Evolutionary conservation across 2,888 invertebrate genomes (phyloP), one percentile per base, ranked within the genome.

Genomic region (Emmelina monodactyla): DNA sequence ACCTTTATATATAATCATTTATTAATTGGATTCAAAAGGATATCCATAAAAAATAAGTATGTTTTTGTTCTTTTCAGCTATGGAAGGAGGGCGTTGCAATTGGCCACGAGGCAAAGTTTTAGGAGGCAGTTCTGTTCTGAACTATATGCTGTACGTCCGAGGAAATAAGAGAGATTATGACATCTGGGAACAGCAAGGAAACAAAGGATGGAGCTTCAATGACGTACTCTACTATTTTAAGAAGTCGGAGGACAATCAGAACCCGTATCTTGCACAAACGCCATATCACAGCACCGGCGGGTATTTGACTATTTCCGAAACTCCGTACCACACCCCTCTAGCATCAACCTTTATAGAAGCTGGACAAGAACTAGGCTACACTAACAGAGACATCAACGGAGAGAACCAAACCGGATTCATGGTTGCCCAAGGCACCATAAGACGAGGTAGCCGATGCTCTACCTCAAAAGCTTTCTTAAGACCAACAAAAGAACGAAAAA

Each of bases 21-120:
- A n/a, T n/a, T n/a, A n/a, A n/a, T n/a, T n/a, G n/a, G n/a, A n/a
- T n/a, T n/a, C n/a, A n/a, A n/a, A n/a, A n/a, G n/a, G n/a, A n/a
- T n/a, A n/a, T n/a, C n/a, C n/a, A n/a, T n/a, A n/a, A n/a, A n/a
- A n/a, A n/a, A n/a, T n/a, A n/a, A n/a, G n/a, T n/a, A n/a, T n/a
- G n/a, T 22, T 22, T 34, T 41, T 33, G 22, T 29, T 40, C 28
- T 45, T 79, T 79, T 16, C 68, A 92, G 92, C 90, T 3, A 92
- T 93, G 92, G 87, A 87, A 51, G 86, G 87, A 22, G 87, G 88
- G 5, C 83, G 93, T 16, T 94, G 93, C 62, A 94, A 93, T 65
- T 94, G 93, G 94, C 93, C 93, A 0, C 81, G 97, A 13, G 95
- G 96, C 1, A 95, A 94, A 64, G 93, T 94, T 0, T 81, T 96